Percentiles rank a stretch among this genome's conserved stretches.
phyloP scores from a whole-genome alignment of 1,140 invertebrate genomes.

The Drosophila bipectinata region DNA sequence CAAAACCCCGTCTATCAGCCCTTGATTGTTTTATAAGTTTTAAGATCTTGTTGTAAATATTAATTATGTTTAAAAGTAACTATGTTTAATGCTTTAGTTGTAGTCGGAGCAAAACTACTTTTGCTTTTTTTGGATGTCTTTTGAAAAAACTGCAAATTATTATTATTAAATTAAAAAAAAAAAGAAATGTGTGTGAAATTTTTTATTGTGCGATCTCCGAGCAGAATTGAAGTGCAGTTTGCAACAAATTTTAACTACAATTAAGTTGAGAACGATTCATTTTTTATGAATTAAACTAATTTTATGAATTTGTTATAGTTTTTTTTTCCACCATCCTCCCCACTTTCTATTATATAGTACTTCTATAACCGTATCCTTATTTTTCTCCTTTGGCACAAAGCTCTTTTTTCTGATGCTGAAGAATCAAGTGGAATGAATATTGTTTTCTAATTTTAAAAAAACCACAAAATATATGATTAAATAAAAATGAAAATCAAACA shows the following conservation, averaged over 20 bases:
- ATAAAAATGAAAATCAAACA: slow-evolving; percentile 55
- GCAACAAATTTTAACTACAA: slow-evolving; percentile 54
- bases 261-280: slow-evolving; percentile 71
- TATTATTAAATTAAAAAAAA: slow-evolving; percentile 47
- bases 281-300: slow-evolving; percentile 73
- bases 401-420: slow-evolving; percentile 23
- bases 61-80: slow-evolving; percentile 52
- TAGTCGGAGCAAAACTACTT: slow-evolving; percentile 69
- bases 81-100: slow-evolving; percentile 48
- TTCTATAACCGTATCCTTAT: neutral
- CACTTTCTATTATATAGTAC: neutral
- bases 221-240: slow-evolving; percentile 49
- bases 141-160: slow-evolving; percentile 78
- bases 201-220: slow-evolving; percentile 71
- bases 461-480: slow-evolving; percentile 41
- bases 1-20: neutral
- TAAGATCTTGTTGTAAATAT: slow-evolving; percentile 74
- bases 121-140: slow-evolving; percentile 72
- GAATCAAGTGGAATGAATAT: slow-evolving; percentile 58
- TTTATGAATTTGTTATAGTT: slow-evolving; percentile 56
- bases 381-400: slow-evolving; percentile 56
- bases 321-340: slow-evolving; percentile 10
- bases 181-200: slow-evolving; percentile 57
- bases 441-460: slow-evolving; percentile 80
- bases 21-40: slow-evolving; percentile 73